Conservation (phyloP, 2,797 vertebrate genomes). For the Lutjanus argentimaculatus region DNA sequence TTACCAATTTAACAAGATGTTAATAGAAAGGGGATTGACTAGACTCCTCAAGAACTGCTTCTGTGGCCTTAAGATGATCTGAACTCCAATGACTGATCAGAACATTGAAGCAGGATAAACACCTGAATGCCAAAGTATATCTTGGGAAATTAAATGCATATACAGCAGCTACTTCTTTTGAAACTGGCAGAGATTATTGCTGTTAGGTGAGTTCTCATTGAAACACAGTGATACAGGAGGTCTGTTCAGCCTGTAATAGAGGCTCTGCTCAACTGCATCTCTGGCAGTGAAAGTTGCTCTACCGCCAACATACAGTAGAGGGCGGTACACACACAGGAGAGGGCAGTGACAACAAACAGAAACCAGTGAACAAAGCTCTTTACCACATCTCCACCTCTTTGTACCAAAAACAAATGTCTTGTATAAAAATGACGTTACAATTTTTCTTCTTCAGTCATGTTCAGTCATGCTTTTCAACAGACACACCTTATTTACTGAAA, state of each 20-base stretch:
- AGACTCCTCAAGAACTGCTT: conserved; percentile 23
- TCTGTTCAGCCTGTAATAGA: conserved; percentile 36
- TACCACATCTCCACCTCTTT: conserved; percentile 40
- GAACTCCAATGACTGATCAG: not conserved
- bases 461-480: conserved; percentile 78
- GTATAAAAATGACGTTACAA: conserved; percentile 67
- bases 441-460: conserved; percentile 63
- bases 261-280: conserved; percentile 64
- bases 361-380: conserved; percentile 46
- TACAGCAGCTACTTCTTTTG: conserved; percentile 60
- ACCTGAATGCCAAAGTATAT: conserved; percentile 5
- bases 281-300: conserved; percentile 72
- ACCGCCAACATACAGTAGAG: conserved; percentile 56
- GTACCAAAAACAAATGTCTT: conserved; percentile 46
- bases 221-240: conserved; percentile 77
- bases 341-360: conserved; percentile 62
- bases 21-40: conserved; percentile 10
- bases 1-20: not conserved
- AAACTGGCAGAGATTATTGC: conserved; percentile 84
- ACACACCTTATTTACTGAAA: conserved; percentile 71
- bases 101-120: conserved; percentile 3
- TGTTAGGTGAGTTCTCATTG: conserved; percentile 68
- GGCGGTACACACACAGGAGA: conserved; percentile 61
- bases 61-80: conserved; percentile 11
- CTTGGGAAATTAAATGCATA: conserved; percentile 49